Percentiles rank a stretch among this genome's conserved stretches.
Conservation (phyloP, 2,113 vertebrate genomes). For the Rhombomys opimus region DNA sequence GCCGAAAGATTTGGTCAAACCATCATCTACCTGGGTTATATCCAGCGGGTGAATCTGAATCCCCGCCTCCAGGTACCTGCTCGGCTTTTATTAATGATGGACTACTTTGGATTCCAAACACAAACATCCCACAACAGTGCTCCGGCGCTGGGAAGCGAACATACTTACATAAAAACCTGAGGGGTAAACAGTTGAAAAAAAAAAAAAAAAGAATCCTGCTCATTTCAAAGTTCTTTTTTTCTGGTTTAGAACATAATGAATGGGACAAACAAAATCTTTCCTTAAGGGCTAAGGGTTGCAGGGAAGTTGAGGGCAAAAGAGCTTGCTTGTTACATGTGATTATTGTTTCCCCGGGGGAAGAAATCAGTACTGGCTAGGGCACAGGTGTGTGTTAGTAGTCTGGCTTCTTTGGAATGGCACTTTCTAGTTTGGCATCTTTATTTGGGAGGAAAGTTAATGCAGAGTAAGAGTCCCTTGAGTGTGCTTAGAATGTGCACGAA, state of each 20-base stretch:
- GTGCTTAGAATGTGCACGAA: neutral
- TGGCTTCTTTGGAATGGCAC: slow-evolving; percentile 33
- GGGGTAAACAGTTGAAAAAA: neutral
- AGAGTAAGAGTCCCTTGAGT: neutral
- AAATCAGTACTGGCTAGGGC: neutral
- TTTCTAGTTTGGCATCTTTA: slow-evolving; percentile 49
- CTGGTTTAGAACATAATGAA: slow-evolving; percentile 40
- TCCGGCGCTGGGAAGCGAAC: neutral
- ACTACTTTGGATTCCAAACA: neutral
- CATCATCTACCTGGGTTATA: neutral
- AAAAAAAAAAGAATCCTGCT: neutral
- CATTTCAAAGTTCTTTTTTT: slow-evolving; percentile 64
- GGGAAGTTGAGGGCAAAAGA: neutral
- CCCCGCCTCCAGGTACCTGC: neutral
- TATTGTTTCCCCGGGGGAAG: neutral
- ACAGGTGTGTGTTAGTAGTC: neutral
- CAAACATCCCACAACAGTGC: neutral
- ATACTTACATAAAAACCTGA: neutral
- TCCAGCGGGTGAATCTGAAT: neutral
- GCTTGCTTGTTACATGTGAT: neutral
- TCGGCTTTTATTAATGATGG: neutral
- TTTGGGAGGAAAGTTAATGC: slow-evolving; percentile 20
- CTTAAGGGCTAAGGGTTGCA: neutral
- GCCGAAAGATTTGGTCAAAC: neutral
- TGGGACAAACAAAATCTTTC: neutral